Conservation (phyloP, 2,888 invertebrate species). For the Volucella zonaria region DNA sequence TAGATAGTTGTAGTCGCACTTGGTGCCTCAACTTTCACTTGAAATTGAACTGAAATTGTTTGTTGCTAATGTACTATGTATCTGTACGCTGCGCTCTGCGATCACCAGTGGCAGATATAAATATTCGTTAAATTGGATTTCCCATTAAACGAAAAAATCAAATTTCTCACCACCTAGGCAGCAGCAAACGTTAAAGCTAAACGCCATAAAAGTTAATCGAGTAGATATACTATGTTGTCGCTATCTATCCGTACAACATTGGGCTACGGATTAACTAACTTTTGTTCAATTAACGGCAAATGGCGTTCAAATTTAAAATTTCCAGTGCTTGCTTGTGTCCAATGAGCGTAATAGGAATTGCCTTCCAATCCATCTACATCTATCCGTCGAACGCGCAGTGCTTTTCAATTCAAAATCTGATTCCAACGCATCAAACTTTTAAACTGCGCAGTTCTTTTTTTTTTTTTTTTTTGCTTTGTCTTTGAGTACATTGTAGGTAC, state of each 20-base stretch:
- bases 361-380: conserved; percentile 52
- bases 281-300: background rate
- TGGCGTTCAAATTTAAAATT: conserved; percentile 11
- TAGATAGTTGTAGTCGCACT: conserved; percentile 2
- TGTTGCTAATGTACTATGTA: conserved; percentile 18
- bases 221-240: conserved; percentile 12
- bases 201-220: conserved; percentile 58
- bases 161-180: background rate
- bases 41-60: conserved; percentile 55
- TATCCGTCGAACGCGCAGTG: conserved; percentile 47
- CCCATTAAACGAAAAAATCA: conserved; percentile 12
- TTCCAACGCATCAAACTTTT: conserved; percentile 15
- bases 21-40: conserved; percentile 61
- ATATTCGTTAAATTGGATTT: conserved; percentile 43
- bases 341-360: conserved; percentile 33
- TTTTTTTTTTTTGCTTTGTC: background rate
- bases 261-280: conserved; percentile 25
- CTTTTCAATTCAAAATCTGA: background rate
- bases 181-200: background rate
- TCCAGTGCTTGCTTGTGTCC: conserved; percentile 36
- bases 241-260: background rate
- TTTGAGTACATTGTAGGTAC: background rate
- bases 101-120: conserved; percentile 13
- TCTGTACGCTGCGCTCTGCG: conserved; percentile 3
- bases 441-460: conserved; percentile 66